Evolutionary conservation across 2,113 vertebrate genomes (phyloP), one percentile per base, ranked within the genome.

Genomic region (Chloroceryle aenea): DNA sequence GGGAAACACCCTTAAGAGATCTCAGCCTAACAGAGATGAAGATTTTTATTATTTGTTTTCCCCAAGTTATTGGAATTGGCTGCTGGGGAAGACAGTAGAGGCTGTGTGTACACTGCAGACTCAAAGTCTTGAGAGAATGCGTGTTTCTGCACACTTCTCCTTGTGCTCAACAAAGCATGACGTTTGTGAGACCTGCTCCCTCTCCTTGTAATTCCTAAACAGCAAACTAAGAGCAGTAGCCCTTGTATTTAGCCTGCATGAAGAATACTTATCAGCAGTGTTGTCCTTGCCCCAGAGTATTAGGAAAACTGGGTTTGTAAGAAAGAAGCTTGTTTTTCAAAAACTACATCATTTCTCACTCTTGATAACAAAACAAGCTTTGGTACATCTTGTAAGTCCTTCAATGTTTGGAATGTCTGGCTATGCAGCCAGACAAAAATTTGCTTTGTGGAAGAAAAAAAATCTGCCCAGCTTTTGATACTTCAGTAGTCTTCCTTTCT

Each of bases 61-160:
- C 72, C 14, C 6, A 26, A 45, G 18, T 2, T 66, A 5, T 1
- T 38, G 48, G 13, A 69, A 20, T 7, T 52, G 29, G 6, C 5
- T 55, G 14, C 32, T 5, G 25, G n/a, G 25, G 47, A 74, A 26
- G 16, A 8, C 14, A 7, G 26, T 9, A 61, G 36, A 45, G 22
- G 25, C 43, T 19, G 10, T 0, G 0, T 10, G 9, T 53, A 4
- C 29, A 27, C 26, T n/a, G n/a, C n/a, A n/a, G 36, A 19, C 30
- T 61, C 48, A 23, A 27, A 30, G 2, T 5, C 67, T 58, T 16
- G 20, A 66, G 8, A 21, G n/a, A 34, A 45, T 7, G 2, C 8
- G 21, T 19, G 7, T 23, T 47, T 5, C 14, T 62, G 7, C 7
- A 17, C 42, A 3, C 12, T 52, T 40, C 8, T 50, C 11, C 3